Conservation (phyloP, 1,140 invertebrate species). For the Leptinotarsa lineolata region DNA sequence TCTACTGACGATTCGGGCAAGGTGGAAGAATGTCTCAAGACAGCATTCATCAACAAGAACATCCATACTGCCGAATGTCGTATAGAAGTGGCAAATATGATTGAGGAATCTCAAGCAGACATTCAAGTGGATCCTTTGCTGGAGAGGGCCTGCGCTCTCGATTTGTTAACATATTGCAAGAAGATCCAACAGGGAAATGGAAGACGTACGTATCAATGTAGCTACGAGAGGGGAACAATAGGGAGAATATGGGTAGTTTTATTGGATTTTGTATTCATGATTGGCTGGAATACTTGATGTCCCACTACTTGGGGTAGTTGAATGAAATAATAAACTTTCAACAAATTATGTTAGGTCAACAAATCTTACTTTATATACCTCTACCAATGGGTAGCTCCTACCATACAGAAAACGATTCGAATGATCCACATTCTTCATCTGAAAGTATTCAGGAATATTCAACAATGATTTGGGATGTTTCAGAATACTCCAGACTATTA, state of each 20-base stretch:
- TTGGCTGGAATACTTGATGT: not conserved
- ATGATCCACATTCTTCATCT: too few relatives aligned
- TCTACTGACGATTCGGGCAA: constrained; percentile 63
- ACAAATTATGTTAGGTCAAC: too few relatives aligned
- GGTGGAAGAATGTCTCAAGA: constrained; percentile 88
- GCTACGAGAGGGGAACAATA: not conserved
- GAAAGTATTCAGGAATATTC: too few relatives aligned
- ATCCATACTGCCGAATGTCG: constrained; percentile 75
- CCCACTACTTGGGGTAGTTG: too few relatives aligned
- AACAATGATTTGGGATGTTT: too few relatives aligned
- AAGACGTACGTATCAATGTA: constrained; percentile 66
- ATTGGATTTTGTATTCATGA: not conserved
- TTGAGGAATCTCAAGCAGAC: constrained; percentile 79
- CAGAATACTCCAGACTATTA: too few relatives aligned
- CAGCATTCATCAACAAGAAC: constrained; percentile 71
- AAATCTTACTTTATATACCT: too few relatives aligned
- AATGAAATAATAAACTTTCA: too few relatives aligned
- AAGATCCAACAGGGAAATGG: constrained; percentile 84
- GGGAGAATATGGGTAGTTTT: not conserved
- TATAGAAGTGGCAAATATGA: constrained; percentile 79
- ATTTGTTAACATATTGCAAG: constrained; percentile 83
- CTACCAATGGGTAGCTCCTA: too few relatives aligned
- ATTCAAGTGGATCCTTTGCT: constrained; percentile 83
- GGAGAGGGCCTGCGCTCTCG: constrained; percentile 76
- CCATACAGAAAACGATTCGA: too few relatives aligned